phyloP scores from a whole-genome alignment of 2,888 invertebrate genomes.

The Drosophila kokeensis region DNA sequence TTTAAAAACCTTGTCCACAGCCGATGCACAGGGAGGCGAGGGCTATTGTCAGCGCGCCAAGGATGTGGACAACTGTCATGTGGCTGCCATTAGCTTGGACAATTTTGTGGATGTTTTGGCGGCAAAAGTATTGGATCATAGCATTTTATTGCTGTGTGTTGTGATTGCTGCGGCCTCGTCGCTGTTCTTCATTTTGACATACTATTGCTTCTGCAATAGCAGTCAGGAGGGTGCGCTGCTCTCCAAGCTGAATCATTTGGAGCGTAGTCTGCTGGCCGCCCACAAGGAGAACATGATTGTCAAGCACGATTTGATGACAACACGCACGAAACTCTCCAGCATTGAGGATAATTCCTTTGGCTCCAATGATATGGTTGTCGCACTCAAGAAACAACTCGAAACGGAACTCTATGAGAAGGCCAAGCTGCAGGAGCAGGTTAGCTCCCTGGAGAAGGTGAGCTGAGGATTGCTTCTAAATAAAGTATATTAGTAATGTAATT shows the following conservation, averaged over 20 bases:
- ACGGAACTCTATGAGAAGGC: constrained; percentile 85
- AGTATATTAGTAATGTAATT: not conserved
- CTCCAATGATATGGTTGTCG: constrained; percentile 90
- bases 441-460: constrained; percentile 88
- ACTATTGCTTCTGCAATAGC: constrained; percentile 91
- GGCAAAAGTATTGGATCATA: constrained; percentile 81
- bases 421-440: constrained; percentile 89
- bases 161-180: constrained; percentile 90
- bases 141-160: constrained; percentile 87
- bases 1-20: not conserved
- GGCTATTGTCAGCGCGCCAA: constrained; percentile 47
- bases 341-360: constrained; percentile 90
- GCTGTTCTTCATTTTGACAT: constrained; percentile 90
- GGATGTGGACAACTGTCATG: constrained; percentile 27
- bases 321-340: constrained; percentile 87
- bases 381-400: constrained; percentile 88
- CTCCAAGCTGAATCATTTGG: constrained; percentile 88
- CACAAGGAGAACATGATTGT: constrained; percentile 89
- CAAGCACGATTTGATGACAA: constrained; percentile 87
- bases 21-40: constrained; percentile 12
- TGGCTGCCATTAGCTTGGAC: constrained; percentile 56
- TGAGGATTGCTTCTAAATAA: not conserved
- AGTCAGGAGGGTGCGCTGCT: constrained; percentile 90
- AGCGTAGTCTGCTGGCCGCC: constrained; percentile 87
- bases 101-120: constrained; percentile 73